Conservation (phyloP, 2,113 vertebrate species). For the Amazona guildingii region DNA sequence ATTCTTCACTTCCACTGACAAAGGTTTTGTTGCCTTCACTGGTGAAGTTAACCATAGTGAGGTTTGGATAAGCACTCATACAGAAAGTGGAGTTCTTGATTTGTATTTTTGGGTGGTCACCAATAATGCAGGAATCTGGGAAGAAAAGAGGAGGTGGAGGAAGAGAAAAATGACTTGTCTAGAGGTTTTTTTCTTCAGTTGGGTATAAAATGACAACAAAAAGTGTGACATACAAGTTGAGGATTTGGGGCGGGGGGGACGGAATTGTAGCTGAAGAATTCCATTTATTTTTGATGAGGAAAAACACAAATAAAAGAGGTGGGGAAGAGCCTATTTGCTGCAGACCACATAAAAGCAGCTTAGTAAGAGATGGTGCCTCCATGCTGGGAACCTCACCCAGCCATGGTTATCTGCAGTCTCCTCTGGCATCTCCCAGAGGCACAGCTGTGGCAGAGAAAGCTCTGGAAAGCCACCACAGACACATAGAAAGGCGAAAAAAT, state of each 20-base stretch:
- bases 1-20: conserved; percentile 97
- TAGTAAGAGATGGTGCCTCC: accelerated
- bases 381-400: accelerated
- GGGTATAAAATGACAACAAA: background rate
- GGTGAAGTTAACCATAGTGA: conserved; percentile 88
- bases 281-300: background rate
- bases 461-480: background rate
- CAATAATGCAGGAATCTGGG: conserved; percentile 90
- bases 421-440: background rate
- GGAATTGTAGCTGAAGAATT: background rate
- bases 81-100: conserved; percentile 94
- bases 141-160: background rate
- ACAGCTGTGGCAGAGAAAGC: background rate
- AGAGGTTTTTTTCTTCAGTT: background rate
- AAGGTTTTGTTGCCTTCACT: conserved; percentile 87
- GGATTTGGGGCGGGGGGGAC: background rate
- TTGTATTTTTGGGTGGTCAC: conserved; percentile 86
- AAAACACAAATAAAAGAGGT: background rate
- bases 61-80: conserved; percentile 89
- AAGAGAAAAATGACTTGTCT: background rate
- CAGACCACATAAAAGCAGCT: accelerated
- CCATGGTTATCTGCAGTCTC: background rate
- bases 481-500: too few species aligned
- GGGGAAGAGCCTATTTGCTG: accelerated
- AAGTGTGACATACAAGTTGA: background rate